phyloP scores from a whole-genome alignment of 2,113 vertebrate species.

The Sphyrna mokarran region DNA sequence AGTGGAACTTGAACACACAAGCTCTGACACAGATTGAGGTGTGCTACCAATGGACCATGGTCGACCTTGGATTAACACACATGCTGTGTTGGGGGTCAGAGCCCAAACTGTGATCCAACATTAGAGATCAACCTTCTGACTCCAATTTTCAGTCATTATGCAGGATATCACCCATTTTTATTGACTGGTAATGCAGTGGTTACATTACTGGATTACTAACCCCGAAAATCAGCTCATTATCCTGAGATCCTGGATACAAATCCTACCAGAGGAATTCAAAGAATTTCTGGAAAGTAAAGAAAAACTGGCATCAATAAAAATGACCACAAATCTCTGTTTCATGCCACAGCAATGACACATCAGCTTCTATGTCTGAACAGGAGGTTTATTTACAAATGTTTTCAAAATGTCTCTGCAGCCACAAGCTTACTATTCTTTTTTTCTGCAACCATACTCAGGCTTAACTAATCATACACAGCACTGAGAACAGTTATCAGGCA shows the following conservation, averaged over 20 bases:
- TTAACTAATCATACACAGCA: too few relatives aligned
- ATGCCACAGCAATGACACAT: background rate
- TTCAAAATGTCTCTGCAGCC: background rate
- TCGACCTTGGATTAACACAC: background rate
- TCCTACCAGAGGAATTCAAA: background rate
- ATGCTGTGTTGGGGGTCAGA: background rate
- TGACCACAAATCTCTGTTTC: background rate
- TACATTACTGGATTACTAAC: background rate
- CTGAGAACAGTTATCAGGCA: too few relatives aligned
- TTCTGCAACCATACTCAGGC: background rate
- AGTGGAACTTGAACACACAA: background rate
- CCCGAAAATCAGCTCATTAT: background rate
- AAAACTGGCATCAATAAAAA: background rate
- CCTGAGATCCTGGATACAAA: background rate
- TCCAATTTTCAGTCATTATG: background rate
- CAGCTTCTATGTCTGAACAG: background rate
- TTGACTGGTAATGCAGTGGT: background rate
- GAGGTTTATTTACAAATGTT: background rate
- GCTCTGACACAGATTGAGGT: background rate
- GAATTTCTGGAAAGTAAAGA: background rate
- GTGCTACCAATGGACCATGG: background rate
- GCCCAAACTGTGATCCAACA: background rate
- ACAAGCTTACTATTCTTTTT: background rate
- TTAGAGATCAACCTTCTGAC: background rate
- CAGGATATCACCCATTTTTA: background rate